phyloP scores from a whole-genome alignment of 2,888 invertebrate species.

The Mythimna vitellina region DNA sequence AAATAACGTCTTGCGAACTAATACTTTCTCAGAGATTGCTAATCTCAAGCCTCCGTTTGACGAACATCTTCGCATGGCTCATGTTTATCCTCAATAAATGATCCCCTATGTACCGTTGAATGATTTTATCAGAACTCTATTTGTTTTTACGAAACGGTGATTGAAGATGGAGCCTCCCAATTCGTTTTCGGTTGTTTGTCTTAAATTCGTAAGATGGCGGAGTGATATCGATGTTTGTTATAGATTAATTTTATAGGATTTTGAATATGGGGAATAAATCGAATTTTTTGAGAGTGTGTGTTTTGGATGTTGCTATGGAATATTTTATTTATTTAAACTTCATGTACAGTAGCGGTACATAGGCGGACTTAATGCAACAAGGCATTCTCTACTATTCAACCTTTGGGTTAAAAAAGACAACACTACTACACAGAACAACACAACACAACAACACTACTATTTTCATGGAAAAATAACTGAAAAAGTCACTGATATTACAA shows the following conservation, averaged over 20 bases:
- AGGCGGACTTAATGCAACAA: too few species aligned
- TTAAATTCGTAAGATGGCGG: conserved; percentile 41
- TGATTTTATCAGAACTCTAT: conserved; percentile 51
- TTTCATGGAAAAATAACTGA: not conserved
- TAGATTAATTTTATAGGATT: conserved; percentile 30
- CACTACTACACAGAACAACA: too few species aligned
- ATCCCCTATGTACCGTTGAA: conserved; percentile 57
- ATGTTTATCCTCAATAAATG: conserved; percentile 67
- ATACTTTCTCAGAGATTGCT: conserved; percentile 88
- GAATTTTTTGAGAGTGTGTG: not conserved
- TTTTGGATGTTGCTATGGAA: not conserved
- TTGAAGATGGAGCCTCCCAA: conserved; percentile 38
- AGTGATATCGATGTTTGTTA: conserved; percentile 17
- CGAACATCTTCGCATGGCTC: conserved; percentile 69
- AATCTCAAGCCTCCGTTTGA: conserved; percentile 78
- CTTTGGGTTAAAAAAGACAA: too few species aligned
- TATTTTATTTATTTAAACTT: too few species aligned
- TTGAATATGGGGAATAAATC: conserved; percentile 3
- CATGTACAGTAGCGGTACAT: too few species aligned
- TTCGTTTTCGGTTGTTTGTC: conserved; percentile 50
- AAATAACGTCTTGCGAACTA: conserved; percentile 87
- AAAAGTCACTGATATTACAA: not conserved
- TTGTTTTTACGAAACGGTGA: conserved; percentile 52
- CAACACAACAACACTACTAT: too few species aligned
- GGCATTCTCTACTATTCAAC: too few species aligned